Evolutionary conservation across 2,888 invertebrate species (phyloP), one percentile per base, ranked within the genome.

Genomic region (Eustalomyia histrio): DNA sequence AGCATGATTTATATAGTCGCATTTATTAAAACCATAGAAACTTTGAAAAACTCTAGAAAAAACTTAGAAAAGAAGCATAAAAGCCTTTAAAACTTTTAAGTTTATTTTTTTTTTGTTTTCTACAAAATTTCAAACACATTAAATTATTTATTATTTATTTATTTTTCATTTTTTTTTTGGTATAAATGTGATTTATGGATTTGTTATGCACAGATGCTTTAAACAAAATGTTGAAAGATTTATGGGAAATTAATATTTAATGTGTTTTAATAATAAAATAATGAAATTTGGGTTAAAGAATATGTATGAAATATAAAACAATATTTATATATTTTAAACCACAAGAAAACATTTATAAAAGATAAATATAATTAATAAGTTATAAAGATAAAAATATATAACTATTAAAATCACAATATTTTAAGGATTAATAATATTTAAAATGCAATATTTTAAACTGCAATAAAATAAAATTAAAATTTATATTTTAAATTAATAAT

Each of bases 241-340:
- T 76, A 80, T 80, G 53, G 21, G 14, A 55, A 52, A 63, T 71
- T 75, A 71, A 67, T 50, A 61, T 61, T 72, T 67, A 71, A 75
- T 79, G 24, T 35, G 7, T 61, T 55, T 35, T 7, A 47, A 67
- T 50, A 58, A 57, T 24, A 29, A 29, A 29, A 67, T 58, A 55
- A 72, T 21, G 72, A 78, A 18, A 47, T 47, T 68, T 47, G 43
- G 43, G 12, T 50, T 47, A 39, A 65, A 53, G 24, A 67, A 67
- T 12, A 3, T 39, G 10, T 39, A 12, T 39, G 12, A 12, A 39
- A 39, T 12, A 39, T 12, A 39, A 39, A 29, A n/a, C n/a, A 6
- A 29, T 21, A 29, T 29, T 6, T 29, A 6, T 29, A 6, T 29
- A 24, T 29, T 29, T 29, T 6, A 6, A 39, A 39, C 39, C 39